phyloP scores from a whole-genome alignment of 2,113 vertebrate species.

The Cynopterus brachyotis region DNA sequence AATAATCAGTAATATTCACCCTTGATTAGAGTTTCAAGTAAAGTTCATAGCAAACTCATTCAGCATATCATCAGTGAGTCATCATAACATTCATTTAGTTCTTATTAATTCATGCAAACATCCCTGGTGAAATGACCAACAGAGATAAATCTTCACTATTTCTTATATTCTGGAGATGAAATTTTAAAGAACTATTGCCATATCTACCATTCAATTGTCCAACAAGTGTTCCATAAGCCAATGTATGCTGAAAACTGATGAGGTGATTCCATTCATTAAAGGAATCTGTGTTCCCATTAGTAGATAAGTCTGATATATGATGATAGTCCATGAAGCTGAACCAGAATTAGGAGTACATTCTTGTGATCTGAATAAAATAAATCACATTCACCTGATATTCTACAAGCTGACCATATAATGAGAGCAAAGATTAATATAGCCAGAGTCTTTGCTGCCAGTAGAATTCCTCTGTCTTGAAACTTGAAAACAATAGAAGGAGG shows the following conservation, averaged over 20 bases:
- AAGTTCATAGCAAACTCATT: not conserved
- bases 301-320: not conserved
- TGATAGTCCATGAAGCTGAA: not conserved
- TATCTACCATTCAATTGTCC: slow-evolving; percentile 61
- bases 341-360: not conserved
- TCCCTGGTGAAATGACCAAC: slow-evolving; percentile 13
- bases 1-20: not conserved
- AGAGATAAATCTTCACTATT: not conserved
- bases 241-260: slow-evolving; percentile 59
- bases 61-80: not conserved
- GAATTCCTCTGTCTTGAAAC: not conserved
- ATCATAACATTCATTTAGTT: not conserved
- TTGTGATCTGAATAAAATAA: not conserved
- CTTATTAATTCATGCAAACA: not conserved
- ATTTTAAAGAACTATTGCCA: slow-evolving; percentile 52
- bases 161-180: slow-evolving; percentile 38
- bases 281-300: slow-evolving; percentile 12
- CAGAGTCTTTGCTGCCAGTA: not conserved
- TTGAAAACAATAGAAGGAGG: not conserved
- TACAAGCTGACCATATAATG: not conserved
- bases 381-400: not conserved
- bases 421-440: not conserved
- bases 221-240: slow-evolving; percentile 53
- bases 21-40: not conserved
- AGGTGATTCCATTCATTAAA: slow-evolving; percentile 4